Base-by-base conservation (phyloP, 2,797 vertebrate genomes). In the Scolopax rusticola region DNA sequence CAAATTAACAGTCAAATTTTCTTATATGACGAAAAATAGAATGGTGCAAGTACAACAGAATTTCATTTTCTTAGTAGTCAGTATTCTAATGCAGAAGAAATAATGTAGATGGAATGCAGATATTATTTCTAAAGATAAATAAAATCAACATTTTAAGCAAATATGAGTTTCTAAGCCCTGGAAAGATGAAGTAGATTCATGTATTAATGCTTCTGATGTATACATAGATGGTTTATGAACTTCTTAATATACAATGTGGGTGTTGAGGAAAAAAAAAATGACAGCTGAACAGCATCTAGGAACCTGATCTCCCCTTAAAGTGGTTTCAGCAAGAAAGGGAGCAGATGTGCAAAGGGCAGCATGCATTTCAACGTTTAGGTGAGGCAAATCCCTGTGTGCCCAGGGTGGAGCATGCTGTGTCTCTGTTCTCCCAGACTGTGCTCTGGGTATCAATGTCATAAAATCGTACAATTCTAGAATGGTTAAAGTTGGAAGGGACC, bases 111-210 rank as follows among this genome's bases (percentile, higher is more conserved):
- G 32, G 15, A 84, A 61, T 41, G 25, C 3, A 3, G 20, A 36
- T 32, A 43, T 11, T 50, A 75, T 86, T 90, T 86, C 30, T 76
- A 19, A 88, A 81, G 28, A 50, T 38, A 95, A 83, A 87, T 56
- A 75, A 68, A 78, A 54, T 6, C 32, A 90, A 76, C 5, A 16
- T 51, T 84, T 84, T 30, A 84, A 79, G 36, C 2, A 91, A 94
- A 54, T 38, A 53, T 1, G 5, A 45, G 43, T 67, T 95, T 63
- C 15, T 59, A 64, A 43, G 8, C 6, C 45, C 33, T 74, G 56
- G 16, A 84, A 88, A 93, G 54, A 69, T 76, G 2, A 93, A 84
- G 32, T 18, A 69, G 15, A 57, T 89, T 57, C 17, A 73, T 13
- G 18, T 50, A 47, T 3, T 80, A 64, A 84, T 24, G 40, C 16